Evolutionary conservation across 2,797 vertebrate genomes (phyloP).

Genomic region (Silurus lanzhouensis): DNA sequence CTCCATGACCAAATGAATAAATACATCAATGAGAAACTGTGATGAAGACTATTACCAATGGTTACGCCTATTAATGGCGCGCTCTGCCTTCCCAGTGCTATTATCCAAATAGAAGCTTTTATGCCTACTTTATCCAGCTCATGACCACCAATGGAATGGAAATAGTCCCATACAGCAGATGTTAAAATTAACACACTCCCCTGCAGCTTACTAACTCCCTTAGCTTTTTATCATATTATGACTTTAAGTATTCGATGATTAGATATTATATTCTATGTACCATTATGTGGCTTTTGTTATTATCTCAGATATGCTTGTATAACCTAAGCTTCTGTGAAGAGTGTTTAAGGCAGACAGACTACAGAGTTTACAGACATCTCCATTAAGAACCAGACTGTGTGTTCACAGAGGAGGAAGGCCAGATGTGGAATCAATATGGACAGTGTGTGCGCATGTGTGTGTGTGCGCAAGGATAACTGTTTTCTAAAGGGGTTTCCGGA

Average conservation of each 20-base stretch:
- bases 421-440: slow-evolving; percentile 27
- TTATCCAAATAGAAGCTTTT: not conserved
- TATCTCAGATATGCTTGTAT: not conserved
- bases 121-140: not conserved
- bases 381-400: not conserved
- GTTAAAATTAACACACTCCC: not conserved
- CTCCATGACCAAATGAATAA: slow-evolving; percentile 10
- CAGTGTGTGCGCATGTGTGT: not conserved
- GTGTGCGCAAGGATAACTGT: not conserved
- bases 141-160: not conserved
- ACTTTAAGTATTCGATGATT: not conserved
- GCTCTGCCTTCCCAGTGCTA: not conserved
- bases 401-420: not conserved
- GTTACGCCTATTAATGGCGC: not conserved
- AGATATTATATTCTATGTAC: not conserved
- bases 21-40: not conserved
- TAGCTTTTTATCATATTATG: not conserved
- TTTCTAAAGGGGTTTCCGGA: slow-evolving; percentile 14
- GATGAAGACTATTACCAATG: not conserved
- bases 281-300: not conserved
- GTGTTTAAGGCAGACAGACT: not conserved
- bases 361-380: not conserved
- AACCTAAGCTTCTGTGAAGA: not conserved
- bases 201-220: not conserved
- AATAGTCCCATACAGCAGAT: not conserved